Evolutionary conservation across 2,888 invertebrate species (phyloP), one percentile per base, ranked within the genome.

Genomic region (Strigamia transsilvanica): DNA sequence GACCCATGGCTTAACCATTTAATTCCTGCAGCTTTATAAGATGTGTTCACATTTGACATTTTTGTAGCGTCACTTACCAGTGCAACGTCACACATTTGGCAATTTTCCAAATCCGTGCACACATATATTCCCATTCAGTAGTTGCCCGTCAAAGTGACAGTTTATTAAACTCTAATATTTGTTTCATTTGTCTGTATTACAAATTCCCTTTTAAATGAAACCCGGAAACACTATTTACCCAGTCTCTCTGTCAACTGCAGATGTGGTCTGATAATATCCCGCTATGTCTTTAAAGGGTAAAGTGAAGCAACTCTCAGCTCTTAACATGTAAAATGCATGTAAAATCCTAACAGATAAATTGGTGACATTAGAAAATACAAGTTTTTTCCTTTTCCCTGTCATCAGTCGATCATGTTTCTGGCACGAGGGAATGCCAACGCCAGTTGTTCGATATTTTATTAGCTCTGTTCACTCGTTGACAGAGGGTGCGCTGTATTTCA

Each of bases 371-470:
- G 6, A 38, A 38, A 38, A 38, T 38, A 38, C n/a, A 46, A 56
- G 15, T 56, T 6, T n/a, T 27, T 18, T 18, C 18, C 21, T 13
- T 4, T 1, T 27, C 27, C 27, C 4, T 56, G 27, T 27, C 73
- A 73, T 73, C 73, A 73, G 27, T 73, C 73, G 32, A 73, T 51
- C 3, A 13, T 32, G 32, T 23, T 27, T 15, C 27, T 27, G 73
- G n/a, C 32, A 15, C 32, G 7, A 7, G 73, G 73, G 73, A 73
- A 73, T 73, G 73, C 32, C 73, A 15, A 61, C 27, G 73, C 32
- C 46, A 27, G 32, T 51, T 51, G 51, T 73, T 73, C 73, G 73
- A 73, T 73, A 73, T 73, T 73, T 61, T 73, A 73, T 73, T 73
- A 73, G 73, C 73, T 12, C 15, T 73, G 73, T 73, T 32, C 73